Base-by-base conservation (phyloP, 2,797 vertebrate genomes). In the Cygnus olor region DNA sequence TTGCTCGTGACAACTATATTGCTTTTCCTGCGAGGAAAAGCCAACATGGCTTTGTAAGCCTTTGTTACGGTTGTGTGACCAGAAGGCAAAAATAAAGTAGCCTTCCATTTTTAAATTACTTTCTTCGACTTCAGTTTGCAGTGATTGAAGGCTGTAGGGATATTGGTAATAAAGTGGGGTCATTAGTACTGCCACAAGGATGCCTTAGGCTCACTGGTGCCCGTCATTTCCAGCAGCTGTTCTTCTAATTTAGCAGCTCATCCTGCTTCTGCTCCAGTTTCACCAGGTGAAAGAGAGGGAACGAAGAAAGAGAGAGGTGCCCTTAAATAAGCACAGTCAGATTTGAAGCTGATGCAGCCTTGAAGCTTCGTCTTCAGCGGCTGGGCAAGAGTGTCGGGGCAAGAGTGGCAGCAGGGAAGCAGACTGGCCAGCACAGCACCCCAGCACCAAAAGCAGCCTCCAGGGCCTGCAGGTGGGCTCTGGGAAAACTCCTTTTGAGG, bases 41-140 rank as follows among this genome's bases (percentile, higher is more conserved):
- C 89, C 84, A 64, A n/a, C n/a, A 2, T 82, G 89, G 87, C 87
- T 92, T 88, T 93, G 85, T 83, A 77, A 83, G 88, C 83, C 87
- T 53, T 80, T 81, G 57, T 81, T 73, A 64, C 0, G 2, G 65
- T 7, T 2, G 60, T 66, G 88, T 93, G 91, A 65, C 87, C 85
- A 84, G 88, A 93, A 88, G 85, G 86, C 81, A 71, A 92, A 94
- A 77, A 79, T 90, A 85, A 93, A 94, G 76, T 56, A 83, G 79
- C 69, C 93, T 96, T 88, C 80, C 76, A 38, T 93, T 95, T 92
- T 91, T 60, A 63, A 87, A 89, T 95, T 83, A 80, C 86, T 85
- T 94, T 60, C 40, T 89, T 86, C 8, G 6, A 83, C 85, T 92
- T 90, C 85, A 57, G 89, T 91, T 90, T 85, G 93, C 90, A 89